Evolutionary conservation across 2,888 invertebrate species (phyloP).

Genomic region (Pardosa pseudoannulata): DNA sequence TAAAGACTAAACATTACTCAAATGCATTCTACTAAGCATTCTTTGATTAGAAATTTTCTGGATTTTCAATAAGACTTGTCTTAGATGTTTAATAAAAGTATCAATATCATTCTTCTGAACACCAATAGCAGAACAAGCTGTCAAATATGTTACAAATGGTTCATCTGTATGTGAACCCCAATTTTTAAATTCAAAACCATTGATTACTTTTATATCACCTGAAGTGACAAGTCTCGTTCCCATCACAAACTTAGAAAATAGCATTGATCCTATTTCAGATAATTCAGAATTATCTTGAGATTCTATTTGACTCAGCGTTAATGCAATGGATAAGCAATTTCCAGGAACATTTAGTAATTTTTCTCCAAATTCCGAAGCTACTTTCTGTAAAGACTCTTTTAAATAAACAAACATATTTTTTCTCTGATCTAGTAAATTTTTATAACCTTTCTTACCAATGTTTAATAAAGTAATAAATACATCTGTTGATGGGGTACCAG

Average conservation of each 20-base stretch:
- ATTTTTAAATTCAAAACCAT: conserved; percentile 78
- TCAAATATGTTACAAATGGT: conserved; percentile 83
- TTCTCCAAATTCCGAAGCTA: conserved; percentile 82
- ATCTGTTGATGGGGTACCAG: conserved; percentile 84
- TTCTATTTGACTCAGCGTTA: conserved; percentile 37
- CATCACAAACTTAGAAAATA: conserved; percentile 85
- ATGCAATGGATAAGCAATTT: conserved; percentile 86
- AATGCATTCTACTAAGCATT: conserved; percentile 32
- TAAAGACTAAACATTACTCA: neutral
- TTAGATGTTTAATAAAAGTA: conserved; percentile 82
- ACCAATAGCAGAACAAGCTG: conserved; percentile 86
- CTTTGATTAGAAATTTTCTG: conserved; percentile 50
- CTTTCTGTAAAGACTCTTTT: conserved; percentile 80
- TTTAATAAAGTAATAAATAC: conserved; percentile 86
- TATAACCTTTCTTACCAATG: conserved; percentile 83
- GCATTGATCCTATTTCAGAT: conserved; percentile 84
- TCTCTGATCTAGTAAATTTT: conserved; percentile 81
- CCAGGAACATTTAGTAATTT: conserved; percentile 81
- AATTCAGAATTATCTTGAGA: conserved; percentile 75
- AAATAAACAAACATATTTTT: conserved; percentile 83
- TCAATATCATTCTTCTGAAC: conserved; percentile 84
- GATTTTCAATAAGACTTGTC: conserved; percentile 81
- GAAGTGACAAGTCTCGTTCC: conserved; percentile 81
- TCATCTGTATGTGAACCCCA: conserved; percentile 84
- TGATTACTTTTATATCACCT: conserved; percentile 74